Conservation (phyloP, 2,888 invertebrate genomes). For the Choreutis nemorana region DNA sequence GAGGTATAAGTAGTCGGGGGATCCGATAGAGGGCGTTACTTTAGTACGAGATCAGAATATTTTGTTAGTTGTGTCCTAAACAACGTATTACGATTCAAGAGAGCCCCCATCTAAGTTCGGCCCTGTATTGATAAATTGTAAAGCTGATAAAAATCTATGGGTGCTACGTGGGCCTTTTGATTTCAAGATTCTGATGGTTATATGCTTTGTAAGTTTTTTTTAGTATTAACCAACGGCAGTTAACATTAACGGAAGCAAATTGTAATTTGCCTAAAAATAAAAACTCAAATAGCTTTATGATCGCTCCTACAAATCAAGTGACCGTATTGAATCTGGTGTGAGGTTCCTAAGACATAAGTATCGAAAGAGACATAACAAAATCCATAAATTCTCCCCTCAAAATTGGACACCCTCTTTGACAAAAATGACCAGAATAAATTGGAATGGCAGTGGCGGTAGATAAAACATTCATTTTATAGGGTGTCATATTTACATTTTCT, state of each 20-base stretch:
- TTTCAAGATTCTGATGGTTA: too few species aligned
- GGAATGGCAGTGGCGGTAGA: slow-evolving; percentile 59
- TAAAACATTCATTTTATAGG: slow-evolving; percentile 65
- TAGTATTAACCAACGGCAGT: too few species aligned
- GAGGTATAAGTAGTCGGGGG: slow-evolving; percentile 64
- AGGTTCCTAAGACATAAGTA: slow-evolving; percentile 29
- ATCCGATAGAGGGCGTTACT: slow-evolving; percentile 57
- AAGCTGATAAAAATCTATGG: slow-evolving; percentile 35
- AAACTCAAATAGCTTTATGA: too few species aligned
- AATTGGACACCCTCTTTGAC: slow-evolving; percentile 57
- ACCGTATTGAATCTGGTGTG: slow-evolving; percentile 26
- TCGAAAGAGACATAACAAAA: slow-evolving; percentile 42
- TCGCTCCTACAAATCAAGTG: too few species aligned
- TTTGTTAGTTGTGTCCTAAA: slow-evolving; percentile 52
- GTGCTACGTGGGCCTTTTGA: slow-evolving; percentile 24
- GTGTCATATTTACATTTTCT: slow-evolving; percentile 67
- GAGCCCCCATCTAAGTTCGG: slow-evolving; percentile 24
- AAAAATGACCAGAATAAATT: slow-evolving; percentile 67
- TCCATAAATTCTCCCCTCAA: slow-evolving; percentile 55
- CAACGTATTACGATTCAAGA: slow-evolving; percentile 62
- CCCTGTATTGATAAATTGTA: slow-evolving; percentile 34
- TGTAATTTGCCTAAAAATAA: too few species aligned
- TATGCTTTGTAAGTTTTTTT: too few species aligned
- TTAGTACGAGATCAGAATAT: slow-evolving; percentile 64
- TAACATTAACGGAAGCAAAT: too few species aligned